phyloP scores from a whole-genome alignment of 2,797 vertebrate genomes.

The Mus spretus region DNA sequence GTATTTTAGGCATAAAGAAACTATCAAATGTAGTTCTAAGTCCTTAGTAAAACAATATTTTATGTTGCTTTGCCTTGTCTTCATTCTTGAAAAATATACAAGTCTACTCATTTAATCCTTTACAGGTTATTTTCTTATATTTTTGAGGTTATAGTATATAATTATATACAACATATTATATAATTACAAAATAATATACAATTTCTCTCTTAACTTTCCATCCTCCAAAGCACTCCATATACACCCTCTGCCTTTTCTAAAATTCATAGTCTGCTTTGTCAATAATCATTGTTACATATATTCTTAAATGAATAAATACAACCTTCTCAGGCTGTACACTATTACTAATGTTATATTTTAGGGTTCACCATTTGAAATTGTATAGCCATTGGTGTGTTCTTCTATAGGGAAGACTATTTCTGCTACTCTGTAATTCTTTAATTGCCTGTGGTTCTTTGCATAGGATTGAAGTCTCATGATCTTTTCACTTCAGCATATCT shows the following conservation, averaged over 20 bases:
- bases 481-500: not conserved
- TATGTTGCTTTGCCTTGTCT: not conserved
- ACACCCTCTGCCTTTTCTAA: not conserved
- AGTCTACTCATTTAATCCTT: not conserved
- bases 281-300: not conserved
- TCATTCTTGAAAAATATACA: not conserved
- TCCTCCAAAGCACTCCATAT: not conserved
- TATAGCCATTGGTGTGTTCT: not conserved
- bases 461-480: not conserved
- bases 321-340: not conserved
- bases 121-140: not conserved
- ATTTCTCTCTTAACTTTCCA: not conserved
- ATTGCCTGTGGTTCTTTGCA: not conserved
- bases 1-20: not conserved
- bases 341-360: not conserved
- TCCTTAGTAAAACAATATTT: not conserved
- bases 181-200: not conserved
- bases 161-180: not conserved
- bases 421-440: not conserved
- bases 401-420: not conserved
- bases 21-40: constrained; percentile 37
- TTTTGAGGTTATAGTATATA: not conserved
- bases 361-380: too few relatives aligned
- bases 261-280: not conserved
- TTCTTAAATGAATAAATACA: not conserved